Percentiles rank a stretch among this genome's conserved stretches.
Evolutionary conservation across 2,113 vertebrate species (phyloP).

Genomic region (Penelope pileata): DNA sequence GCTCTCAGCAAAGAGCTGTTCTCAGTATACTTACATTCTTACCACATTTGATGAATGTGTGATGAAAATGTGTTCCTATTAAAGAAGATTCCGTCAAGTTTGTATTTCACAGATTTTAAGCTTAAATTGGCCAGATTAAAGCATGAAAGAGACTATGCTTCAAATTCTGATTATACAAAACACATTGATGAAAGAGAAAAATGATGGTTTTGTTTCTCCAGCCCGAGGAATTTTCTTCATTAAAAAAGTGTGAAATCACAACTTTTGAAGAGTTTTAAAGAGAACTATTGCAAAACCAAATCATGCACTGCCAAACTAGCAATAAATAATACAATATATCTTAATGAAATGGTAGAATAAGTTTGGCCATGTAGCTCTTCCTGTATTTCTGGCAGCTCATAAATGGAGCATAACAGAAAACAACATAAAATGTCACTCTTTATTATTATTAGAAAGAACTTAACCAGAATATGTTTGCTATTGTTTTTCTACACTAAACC

Average conservation of each 20-base stretch:
- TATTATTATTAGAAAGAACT: neutral
- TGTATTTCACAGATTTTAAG: neutral
- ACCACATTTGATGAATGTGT: neutral
- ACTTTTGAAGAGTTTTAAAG: neutral
- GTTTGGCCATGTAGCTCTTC: neutral
- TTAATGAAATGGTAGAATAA: neutral
- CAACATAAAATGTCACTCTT: neutral
- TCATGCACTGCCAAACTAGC: neutral
- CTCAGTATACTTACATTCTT: neutral
- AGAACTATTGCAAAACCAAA: neutral
- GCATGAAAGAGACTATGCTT: neutral
- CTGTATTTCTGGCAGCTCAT: neutral
- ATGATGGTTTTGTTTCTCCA: neutral
- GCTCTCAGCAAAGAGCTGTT: neutral
- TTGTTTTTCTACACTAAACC: neutral
- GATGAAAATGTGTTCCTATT: neutral
- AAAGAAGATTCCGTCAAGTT: neutral
- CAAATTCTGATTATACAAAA: neutral
- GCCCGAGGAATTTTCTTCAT: neutral
- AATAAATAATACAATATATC: neutral
- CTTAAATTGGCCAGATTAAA: neutral
- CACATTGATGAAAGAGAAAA: neutral
- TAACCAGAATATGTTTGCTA: neutral
- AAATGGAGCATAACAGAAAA: neutral
- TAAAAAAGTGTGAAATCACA: neutral